Percentiles rank a stretch among this genome's conserved stretches.
phyloP scores from a whole-genome alignment of 2,113 vertebrate species.

The Penelope pileata region DNA sequence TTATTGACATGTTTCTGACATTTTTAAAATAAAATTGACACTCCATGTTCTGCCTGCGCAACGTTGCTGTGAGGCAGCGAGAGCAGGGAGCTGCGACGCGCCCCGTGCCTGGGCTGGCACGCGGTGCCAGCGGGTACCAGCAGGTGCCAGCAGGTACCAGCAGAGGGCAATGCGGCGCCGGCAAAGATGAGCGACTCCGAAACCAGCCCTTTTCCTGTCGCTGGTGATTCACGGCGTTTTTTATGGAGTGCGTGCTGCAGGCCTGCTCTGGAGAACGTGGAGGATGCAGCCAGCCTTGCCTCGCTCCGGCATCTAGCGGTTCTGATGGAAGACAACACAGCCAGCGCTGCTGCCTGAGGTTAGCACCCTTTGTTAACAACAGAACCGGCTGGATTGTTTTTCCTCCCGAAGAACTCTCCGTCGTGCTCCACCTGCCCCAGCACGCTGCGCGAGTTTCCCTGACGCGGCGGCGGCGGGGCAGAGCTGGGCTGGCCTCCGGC shows the following conservation, averaged over 20 bases:
- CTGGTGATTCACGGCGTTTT: not conserved
- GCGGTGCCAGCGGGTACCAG: not conserved
- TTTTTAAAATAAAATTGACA: not conserved
- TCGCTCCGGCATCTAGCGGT: fast-evolving
- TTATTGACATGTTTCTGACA: too few relatives aligned
- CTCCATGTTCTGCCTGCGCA: not conserved
- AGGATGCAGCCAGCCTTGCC: not conserved
- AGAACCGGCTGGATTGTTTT: not conserved
- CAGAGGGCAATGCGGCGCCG: not conserved
- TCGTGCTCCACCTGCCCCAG: not conserved
- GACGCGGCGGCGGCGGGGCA: not conserved
- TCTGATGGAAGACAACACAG: not conserved
- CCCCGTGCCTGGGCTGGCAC: not conserved
- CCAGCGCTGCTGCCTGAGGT: not conserved
- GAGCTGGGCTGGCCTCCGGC: not conserved
- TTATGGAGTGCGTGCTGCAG: not conserved
- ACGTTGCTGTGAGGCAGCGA: fast-evolving
- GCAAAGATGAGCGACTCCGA: not conserved
- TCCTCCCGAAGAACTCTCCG: not conserved
- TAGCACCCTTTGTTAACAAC: not conserved
- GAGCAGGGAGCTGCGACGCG: not conserved
- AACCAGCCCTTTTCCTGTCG: not conserved
- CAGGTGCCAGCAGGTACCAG: not conserved
- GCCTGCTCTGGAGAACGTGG: not conserved
- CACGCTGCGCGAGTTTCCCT: not conserved